Percentiles rank a stretch among this genome's conserved stretches.
These are phyloP conservation scores for Drosophila simulans DNA, from an alignment of 1,140 invertebrate genomes.

Conservation along the genomic window DNA sequence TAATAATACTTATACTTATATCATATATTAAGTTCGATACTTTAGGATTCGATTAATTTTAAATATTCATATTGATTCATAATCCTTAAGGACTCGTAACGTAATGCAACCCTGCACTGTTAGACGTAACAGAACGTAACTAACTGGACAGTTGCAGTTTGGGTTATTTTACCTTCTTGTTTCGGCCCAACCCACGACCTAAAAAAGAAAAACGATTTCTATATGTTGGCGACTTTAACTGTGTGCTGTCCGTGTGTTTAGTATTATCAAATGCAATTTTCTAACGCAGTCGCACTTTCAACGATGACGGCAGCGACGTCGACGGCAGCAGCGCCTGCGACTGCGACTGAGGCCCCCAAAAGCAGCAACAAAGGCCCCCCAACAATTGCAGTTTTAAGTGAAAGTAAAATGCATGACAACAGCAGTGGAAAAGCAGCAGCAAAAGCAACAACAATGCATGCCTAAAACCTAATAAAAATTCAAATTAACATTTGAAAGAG, in stretches of 20 bases:
- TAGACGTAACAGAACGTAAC: conserved; percentile 21
- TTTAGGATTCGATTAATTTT: too few species aligned
- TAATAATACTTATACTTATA: too few species aligned
- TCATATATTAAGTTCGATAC: too few species aligned
- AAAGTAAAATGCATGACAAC: conserved; percentile 78
- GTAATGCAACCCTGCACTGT: neutral
- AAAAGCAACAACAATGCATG: conserved; percentile 68
- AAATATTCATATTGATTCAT: too few species aligned
- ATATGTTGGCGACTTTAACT: conserved; percentile 22
- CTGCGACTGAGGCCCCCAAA: conserved; percentile 28
- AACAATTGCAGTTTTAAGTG: conserved; percentile 82
- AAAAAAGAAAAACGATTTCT: conserved; percentile 71
- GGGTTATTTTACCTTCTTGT: conserved; percentile 21
- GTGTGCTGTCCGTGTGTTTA: conserved; percentile 47
- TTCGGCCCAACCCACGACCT: conserved; percentile 56
- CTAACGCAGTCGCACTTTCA: conserved; percentile 84
- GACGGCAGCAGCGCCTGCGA: conserved; percentile 8
- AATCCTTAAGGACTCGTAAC: neutral
- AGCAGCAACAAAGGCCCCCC: conserved; percentile 29
- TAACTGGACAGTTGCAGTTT: conserved; percentile 15
- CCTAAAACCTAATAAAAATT: conserved; percentile 84
- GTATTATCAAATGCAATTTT: conserved; percentile 81
- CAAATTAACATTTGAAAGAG: conserved; percentile 83
- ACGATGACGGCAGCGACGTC: conserved; percentile 60
- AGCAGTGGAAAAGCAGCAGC: conserved; percentile 24